Evolutionary conservation across 2,888 invertebrate genomes (phyloP).

Genomic region (Rhingia rostrata): DNA sequence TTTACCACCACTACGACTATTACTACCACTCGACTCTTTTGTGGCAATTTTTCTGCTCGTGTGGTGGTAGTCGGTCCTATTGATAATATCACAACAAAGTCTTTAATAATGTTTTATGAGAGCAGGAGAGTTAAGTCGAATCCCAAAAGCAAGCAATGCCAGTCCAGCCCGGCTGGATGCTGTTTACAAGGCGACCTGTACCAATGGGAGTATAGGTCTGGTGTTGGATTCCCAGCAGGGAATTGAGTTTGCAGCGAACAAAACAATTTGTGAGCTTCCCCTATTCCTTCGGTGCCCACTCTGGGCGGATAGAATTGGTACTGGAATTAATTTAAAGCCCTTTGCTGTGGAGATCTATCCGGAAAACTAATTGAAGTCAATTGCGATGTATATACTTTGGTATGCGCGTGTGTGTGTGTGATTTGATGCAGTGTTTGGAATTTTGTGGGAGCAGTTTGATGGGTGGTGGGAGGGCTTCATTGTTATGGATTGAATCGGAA

Average conservation of each 20-base stretch:
- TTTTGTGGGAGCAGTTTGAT: conserved; percentile 16
- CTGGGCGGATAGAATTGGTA: conserved; percentile 56
- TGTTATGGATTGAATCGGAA: conserved; percentile 48
- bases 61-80: conserved; percentile 57
- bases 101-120: conserved; percentile 71
- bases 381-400: conserved; percentile 47
- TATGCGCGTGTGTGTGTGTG: conserved; percentile 5
- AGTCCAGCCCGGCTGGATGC: not conserved
- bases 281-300: not conserved
- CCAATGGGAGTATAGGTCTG: conserved; percentile 9
- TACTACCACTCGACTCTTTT: conserved; percentile 39
- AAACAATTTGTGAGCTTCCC: conserved; percentile 52
- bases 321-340: conserved; percentile 69
- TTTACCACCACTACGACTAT: conserved; percentile 4
- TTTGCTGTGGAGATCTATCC: conserved; percentile 50
- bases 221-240: conserved; percentile 37
- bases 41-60: conserved; percentile 48
- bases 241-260: conserved; percentile 42
- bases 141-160: conserved; percentile 66
- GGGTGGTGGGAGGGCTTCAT: not conserved
- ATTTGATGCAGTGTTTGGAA: conserved; percentile 32
- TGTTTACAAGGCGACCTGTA: not conserved
- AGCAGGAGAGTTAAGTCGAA: conserved; percentile 60
- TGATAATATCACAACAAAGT: conserved; percentile 71
- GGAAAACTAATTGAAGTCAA: conserved; percentile 70